Percentiles rank a stretch among this genome's conserved stretches.
Evolutionary conservation across 2,797 vertebrate genomes (phyloP).

Genomic region (Dipus sagitta): DNA sequence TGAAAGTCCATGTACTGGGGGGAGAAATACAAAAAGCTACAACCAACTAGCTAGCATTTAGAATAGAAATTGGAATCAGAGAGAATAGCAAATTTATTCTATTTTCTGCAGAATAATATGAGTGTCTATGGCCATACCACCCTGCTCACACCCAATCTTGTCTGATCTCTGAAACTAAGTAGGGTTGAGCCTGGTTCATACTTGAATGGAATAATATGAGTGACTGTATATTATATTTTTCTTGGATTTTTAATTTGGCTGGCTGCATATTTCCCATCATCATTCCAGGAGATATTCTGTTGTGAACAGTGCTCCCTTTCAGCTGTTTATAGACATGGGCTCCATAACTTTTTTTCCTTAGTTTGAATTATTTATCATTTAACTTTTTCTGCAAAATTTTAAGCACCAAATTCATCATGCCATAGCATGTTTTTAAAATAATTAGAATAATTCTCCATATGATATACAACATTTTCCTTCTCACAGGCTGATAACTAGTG

Average conservation of each 20-base stretch:
- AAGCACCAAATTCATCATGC: constrained; percentile 40
- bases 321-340: constrained; percentile 56
- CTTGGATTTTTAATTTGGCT: constrained; percentile 23
- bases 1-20: background rate
- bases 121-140: background rate
- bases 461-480: background rate
- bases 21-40: background rate
- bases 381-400: constrained; percentile 32
- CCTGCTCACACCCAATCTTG: too few relatives aligned
- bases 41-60: constrained; percentile 4
- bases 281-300: constrained; percentile 49
- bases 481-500: background rate
- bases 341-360: background rate
- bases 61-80: constrained; percentile 50
- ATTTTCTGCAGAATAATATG: constrained; percentile 29
- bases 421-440: constrained; percentile 27
- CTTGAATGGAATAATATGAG: background rate
- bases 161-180: too few relatives aligned
- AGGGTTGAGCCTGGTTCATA: too few relatives aligned
- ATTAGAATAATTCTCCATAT: constrained; percentile 32
- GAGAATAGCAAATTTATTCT: background rate
- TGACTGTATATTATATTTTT: background rate
- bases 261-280: constrained; percentile 59
- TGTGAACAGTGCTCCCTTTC: constrained; percentile 47
- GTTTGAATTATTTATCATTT: constrained; percentile 35